These are phyloP conservation scores for Eucera pruinosa DNA, from an alignment of 2,888 invertebrate genomes.

Conservation along the genomic window DNA sequence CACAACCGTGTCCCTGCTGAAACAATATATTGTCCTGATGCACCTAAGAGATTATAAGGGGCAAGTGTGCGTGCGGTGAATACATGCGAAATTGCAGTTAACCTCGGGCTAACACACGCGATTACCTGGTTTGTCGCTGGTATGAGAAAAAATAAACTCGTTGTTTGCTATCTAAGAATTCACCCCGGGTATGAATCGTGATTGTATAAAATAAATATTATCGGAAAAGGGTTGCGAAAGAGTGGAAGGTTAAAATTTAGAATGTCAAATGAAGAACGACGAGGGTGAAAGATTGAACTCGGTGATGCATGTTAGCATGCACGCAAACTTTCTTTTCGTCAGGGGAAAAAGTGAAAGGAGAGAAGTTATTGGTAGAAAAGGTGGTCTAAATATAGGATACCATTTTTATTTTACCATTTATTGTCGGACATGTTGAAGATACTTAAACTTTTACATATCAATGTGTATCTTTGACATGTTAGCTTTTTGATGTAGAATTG, in stretches of 20 bases:
- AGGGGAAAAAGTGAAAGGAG: not conserved
- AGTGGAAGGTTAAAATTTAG: conserved; percentile 9
- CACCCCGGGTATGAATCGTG: not conserved
- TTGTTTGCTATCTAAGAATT: conserved; percentile 43
- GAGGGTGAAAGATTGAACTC: not conserved
- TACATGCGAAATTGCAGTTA: conserved; percentile 45
- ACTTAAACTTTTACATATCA: no score
- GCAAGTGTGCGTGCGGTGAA: conserved; percentile 17
- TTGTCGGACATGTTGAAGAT: no score
- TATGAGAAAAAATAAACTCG: conserved; percentile 21
- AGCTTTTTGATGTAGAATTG: no score
- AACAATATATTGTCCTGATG: conserved; percentile 58
- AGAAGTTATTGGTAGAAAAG: not conserved
- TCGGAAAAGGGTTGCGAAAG: accelerated
- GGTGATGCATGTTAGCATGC: not conserved
- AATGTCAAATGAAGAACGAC: conserved; percentile 8
- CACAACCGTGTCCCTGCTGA: conserved; percentile 15
- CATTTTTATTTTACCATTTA: no score
- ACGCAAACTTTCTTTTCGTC: not conserved
- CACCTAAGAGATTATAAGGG: conserved; percentile 45
- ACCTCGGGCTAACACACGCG: conserved; percentile 37
- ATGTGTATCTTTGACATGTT: no score
- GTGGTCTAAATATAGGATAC: not conserved
- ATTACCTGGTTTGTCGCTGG: no score
- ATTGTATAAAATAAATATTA: conserved; percentile 23